phyloP scores from a whole-genome alignment of 1,140 invertebrate species.

The Anagrus nilaparvatae region DNA sequence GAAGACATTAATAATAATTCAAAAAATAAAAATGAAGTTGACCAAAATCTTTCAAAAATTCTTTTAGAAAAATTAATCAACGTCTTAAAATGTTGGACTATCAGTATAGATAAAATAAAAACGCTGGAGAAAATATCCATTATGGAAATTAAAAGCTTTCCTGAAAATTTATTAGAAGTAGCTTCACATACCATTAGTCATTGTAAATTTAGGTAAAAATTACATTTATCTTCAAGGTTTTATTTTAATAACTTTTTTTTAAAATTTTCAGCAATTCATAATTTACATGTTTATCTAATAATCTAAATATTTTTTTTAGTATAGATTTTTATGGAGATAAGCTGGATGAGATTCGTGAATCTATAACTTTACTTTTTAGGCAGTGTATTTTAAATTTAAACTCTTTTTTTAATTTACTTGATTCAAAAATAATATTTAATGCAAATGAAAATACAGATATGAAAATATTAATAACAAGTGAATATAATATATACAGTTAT shows the following conservation, averaged over 20 bases:
- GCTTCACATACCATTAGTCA: conserved; percentile 21
- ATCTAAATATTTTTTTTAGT: conserved; percentile 19
- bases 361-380: conserved; percentile 27
- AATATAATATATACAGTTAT: conserved; percentile 1
- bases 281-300: not conserved
- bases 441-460: conserved; percentile 21
- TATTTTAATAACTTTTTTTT: not conserved
- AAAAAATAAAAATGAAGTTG: not conserved
- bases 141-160: conserved; percentile 18
- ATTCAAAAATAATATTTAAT: conserved; percentile 23
- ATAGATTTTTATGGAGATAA: conserved; percentile 19
- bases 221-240: conserved; percentile 1
- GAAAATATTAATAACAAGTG: conserved; percentile 28
- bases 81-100: conserved; percentile 27
- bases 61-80: conserved; percentile 21
- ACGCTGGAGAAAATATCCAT: conserved; percentile 17
- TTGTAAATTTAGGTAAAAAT: conserved; percentile 29
- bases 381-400: conserved; percentile 25
- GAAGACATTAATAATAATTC: conserved; percentile 17
- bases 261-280: not conserved
- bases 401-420: conserved; percentile 24
- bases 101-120: conserved; percentile 23
- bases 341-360: conserved; percentile 19
- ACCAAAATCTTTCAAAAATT: conserved; percentile 13
- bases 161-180: conserved; percentile 19